Conservation (phyloP, 2,888 invertebrate genomes). For the Nomada hirtipes region DNA sequence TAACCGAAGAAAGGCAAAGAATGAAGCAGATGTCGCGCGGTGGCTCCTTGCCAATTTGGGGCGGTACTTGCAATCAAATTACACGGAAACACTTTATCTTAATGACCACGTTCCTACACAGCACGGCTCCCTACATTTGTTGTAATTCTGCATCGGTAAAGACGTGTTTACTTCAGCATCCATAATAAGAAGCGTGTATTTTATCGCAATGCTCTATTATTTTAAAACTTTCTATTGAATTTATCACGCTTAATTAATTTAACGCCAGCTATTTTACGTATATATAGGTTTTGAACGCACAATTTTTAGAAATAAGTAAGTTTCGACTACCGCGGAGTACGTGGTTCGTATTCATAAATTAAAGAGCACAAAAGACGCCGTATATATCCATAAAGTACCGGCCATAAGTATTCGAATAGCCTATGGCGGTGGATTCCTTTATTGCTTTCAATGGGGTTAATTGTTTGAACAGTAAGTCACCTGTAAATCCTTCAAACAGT, state of each 20-base stretch:
- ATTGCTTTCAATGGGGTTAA: too few relatives aligned
- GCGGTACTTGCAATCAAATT: slow-evolving; percentile 72
- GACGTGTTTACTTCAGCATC: slow-evolving; percentile 42
- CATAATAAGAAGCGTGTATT: slow-evolving; percentile 12
- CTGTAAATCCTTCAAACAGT: not conserved
- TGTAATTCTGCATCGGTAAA: slow-evolving; percentile 35
- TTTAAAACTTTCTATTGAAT: not conserved
- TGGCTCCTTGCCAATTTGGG: slow-evolving; percentile 78
- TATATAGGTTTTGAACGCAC: too few relatives aligned
- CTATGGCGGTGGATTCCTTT: too few relatives aligned
- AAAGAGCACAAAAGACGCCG: too few relatives aligned
- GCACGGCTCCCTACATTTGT: slow-evolving; percentile 45
- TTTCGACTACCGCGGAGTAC: too few relatives aligned
- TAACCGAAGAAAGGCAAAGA: slow-evolving; percentile 71
- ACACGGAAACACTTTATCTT: slow-evolving; percentile 69
- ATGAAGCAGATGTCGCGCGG: slow-evolving; percentile 74
- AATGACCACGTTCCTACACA: slow-evolving; percentile 67
- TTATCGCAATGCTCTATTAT: not conserved
- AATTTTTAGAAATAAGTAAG: too few relatives aligned
- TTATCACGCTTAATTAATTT: too few relatives aligned
- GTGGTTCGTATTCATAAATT: too few relatives aligned
- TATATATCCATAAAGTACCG: too few relatives aligned
- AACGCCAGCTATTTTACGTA: too few relatives aligned
- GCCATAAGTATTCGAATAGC: too few relatives aligned
- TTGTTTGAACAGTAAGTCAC: too few relatives aligned